These are phyloP conservation scores for Palythoa heliodiscus DNA, from an alignment of 92 coral and sea anemone species.

Conservation along the genomic window DNA sequence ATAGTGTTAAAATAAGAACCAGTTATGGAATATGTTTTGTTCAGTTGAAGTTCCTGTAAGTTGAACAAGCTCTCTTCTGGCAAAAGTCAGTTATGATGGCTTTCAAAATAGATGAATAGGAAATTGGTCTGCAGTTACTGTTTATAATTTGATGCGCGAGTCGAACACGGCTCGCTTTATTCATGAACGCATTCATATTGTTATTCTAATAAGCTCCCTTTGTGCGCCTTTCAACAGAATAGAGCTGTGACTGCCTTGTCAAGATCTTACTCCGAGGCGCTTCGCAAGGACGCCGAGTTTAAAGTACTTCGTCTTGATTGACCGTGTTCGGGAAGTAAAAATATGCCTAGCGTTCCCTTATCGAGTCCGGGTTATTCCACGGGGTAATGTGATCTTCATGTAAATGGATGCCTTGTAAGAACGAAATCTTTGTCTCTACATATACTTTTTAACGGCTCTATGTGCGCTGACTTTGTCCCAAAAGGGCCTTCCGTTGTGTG, in stretches of 20 bases:
- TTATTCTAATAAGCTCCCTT: slow-evolving; percentile 86
- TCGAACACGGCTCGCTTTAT: slow-evolving; percentile 49
- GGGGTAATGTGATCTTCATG: slow-evolving; percentile 83
- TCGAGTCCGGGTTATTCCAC: slow-evolving; percentile 98
- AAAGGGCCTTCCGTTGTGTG: slow-evolving; percentile 51
- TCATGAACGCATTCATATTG: slow-evolving; percentile 67
- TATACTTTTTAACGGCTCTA: slow-evolving; percentile 54
- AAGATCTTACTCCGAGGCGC: slow-evolving; percentile 40
- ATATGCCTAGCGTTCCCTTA: slow-evolving; percentile 99
- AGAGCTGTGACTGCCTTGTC: slow-evolving; percentile 36
- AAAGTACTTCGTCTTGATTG: slow-evolving; percentile 62
- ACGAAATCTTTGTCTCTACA: slow-evolving; percentile 57
- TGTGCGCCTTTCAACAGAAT: slow-evolving; percentile 49
- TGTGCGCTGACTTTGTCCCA: slow-evolving; percentile 43
- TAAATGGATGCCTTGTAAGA: slow-evolving; percentile 72
- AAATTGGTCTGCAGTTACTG: slow-evolving; percentile 44
- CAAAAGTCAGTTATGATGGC: slow-evolving; percentile 12
- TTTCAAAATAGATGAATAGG: not conserved
- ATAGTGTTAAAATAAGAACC: not conserved
- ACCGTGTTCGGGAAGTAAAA: slow-evolving; percentile 74
- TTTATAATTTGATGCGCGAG: slow-evolving; percentile 47
- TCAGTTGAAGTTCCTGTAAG: not conserved
- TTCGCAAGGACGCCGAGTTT: slow-evolving; percentile 59
- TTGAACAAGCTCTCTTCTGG: slow-evolving; percentile 22
- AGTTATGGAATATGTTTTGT: not conserved